phyloP scores from a whole-genome alignment of 2,113 vertebrate genomes.

The Pycnonotus jocosus region DNA sequence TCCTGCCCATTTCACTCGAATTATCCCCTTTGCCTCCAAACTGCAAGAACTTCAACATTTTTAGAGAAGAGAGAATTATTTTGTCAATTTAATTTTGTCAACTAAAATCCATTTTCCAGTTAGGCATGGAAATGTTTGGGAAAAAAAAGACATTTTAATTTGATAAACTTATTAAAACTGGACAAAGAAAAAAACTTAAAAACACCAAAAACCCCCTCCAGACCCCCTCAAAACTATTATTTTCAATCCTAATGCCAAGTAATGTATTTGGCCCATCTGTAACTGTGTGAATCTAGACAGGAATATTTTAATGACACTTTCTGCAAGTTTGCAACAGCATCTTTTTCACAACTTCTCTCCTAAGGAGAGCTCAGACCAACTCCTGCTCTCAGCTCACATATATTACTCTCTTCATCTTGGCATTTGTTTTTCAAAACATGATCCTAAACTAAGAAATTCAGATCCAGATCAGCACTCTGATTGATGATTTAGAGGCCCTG shows the following conservation, averaged over 20 bases:
- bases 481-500: background rate
- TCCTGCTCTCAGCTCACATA: background rate
- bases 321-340: background rate
- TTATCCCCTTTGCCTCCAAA: background rate
- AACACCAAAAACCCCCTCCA: background rate
- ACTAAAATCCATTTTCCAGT: background rate
- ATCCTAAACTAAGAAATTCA: background rate
- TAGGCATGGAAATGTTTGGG: background rate
- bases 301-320: background rate
- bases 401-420: background rate
- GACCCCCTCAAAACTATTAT: background rate
- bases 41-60: background rate
- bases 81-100: background rate
- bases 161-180: background rate
- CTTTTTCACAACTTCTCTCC: background rate
- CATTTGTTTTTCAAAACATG: background rate
- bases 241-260: background rate
- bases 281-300: background rate
- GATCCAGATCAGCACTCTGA: background rate
- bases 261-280: background rate
- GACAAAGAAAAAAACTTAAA: background rate
- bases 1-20: background rate
- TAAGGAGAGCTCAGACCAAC: background rate
- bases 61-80: background rate
- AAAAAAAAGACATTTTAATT: background rate